Evolutionary conservation across 1,140 invertebrate genomes (phyloP).

Genomic region (Galleria mellonella): DNA sequence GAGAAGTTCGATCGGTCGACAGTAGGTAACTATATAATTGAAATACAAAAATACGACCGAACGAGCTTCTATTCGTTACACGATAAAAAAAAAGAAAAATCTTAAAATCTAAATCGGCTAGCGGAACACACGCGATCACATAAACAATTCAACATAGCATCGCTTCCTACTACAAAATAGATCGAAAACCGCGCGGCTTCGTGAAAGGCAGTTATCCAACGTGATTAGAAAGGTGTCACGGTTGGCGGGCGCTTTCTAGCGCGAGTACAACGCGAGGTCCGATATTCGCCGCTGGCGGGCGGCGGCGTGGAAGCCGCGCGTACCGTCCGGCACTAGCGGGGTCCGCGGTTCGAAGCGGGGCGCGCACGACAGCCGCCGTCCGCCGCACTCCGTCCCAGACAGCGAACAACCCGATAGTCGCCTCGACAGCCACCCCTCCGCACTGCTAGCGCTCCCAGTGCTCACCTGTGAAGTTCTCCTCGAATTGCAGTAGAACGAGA

Average conservation of each 20-base stretch:
- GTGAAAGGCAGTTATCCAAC: constrained; percentile 71
- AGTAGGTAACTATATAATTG: constrained; percentile 16
- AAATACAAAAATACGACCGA: neutral
- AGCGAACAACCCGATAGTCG: constrained; percentile 74
- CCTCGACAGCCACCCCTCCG: constrained; percentile 72
- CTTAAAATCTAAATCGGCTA: constrained; percentile 15
- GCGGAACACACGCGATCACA: constrained; percentile 51
- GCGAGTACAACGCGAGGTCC: constrained; percentile 71
- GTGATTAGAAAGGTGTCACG: constrained; percentile 72
- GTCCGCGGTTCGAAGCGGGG: constrained; percentile 77
- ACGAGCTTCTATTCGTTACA: constrained; percentile 3
- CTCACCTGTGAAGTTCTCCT: constrained; percentile 74
- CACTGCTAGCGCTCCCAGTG: constrained; percentile 75
- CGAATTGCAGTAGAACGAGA: constrained; percentile 76
- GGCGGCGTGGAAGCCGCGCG: constrained; percentile 82
- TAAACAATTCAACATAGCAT: constrained; percentile 14
- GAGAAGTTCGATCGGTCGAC: neutral
- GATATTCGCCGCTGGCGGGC: constrained; percentile 70
- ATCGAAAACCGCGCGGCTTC: constrained; percentile 40
- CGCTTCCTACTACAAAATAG: constrained; percentile 54
- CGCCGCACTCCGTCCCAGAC: constrained; percentile 72
- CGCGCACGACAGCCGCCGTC: constrained; percentile 69
- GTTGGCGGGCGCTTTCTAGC: constrained; percentile 66
- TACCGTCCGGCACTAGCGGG: constrained; percentile 89
- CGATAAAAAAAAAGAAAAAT: neutral